These are phyloP conservation scores for Gasterosteus nipponicus DNA, from an alignment of 2,113 vertebrate species.

Conservation along the genomic window DNA sequence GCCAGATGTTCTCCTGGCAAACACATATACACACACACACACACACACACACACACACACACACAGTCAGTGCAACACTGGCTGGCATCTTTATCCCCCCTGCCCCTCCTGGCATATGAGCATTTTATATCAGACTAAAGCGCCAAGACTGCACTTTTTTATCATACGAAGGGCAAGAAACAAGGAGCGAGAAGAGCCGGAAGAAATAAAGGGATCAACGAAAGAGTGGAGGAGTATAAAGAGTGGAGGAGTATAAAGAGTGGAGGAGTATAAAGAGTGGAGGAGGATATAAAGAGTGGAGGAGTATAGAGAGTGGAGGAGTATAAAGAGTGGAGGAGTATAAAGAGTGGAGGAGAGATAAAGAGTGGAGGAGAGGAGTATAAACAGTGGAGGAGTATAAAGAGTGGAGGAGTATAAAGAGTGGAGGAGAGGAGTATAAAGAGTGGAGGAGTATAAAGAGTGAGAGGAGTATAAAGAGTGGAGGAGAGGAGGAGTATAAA, in stretches of 20 bases:
- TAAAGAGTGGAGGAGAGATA: too few relatives aligned
- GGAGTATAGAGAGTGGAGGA: too few relatives aligned
- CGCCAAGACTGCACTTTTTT: slow-evolving; percentile 58
- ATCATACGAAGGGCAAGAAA: slow-evolving; percentile 29
- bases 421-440: too few relatives aligned
- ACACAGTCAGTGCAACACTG: slow-evolving; percentile 16
- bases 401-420: too few relatives aligned
- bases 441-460: too few relatives aligned
- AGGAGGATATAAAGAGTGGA: too few relatives aligned
- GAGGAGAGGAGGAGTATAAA: too few relatives aligned
- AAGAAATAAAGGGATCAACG: slow-evolving; percentile 5
- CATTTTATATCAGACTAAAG: slow-evolving; percentile 60
- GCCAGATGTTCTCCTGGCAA: slow-evolving; percentile 74
- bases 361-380: too few relatives aligned
- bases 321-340: too few relatives aligned
- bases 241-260: not conserved
- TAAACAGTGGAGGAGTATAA: too few relatives aligned
- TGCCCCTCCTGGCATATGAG: slow-evolving; percentile 57
- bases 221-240: not conserved
- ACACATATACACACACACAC: slow-evolving; percentile 43
- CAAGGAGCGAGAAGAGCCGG: not conserved
- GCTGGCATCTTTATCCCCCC: slow-evolving; percentile 47
- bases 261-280: too few relatives aligned
- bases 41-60: slow-evolving; percentile 36
- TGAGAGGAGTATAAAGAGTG: too few relatives aligned